Percentiles rank a stretch among this genome's conserved stretches.
These are phyloP conservation scores for Emydoidea blandingii DNA, from an alignment of 2,797 vertebrate genomes.

Conservation along the genomic window DNA sequence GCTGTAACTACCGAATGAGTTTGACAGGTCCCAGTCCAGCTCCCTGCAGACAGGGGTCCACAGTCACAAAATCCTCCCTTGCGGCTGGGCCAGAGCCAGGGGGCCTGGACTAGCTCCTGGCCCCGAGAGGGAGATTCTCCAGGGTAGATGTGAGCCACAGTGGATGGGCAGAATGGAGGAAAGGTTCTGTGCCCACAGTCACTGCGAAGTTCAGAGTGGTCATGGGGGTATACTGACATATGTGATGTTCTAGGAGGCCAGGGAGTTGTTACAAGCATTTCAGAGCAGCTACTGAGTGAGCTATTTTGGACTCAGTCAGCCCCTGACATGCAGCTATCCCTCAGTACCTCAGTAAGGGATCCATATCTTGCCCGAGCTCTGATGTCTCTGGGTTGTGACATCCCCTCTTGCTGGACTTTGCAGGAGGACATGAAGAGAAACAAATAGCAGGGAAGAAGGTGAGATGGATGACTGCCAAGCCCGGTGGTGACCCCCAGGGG, in stretches of 20 bases:
- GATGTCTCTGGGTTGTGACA: neutral
- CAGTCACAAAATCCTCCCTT: neutral
- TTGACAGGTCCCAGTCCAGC: neutral
- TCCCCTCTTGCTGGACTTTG: fast-evolving
- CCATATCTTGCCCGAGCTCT: neutral
- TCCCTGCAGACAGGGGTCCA: neutral
- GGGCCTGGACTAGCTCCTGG: neutral
- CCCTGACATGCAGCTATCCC: neutral
- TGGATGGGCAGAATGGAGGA: neutral
- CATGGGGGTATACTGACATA: no score
- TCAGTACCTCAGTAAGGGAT: neutral
- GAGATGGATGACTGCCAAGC: neutral
- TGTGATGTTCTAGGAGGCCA: neutral
- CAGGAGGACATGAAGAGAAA: neutral
- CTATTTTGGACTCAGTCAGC: neutral
- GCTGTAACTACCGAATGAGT: neutral
- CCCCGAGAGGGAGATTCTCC: neutral
- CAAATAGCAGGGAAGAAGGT: neutral
- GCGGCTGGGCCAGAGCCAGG: no score
- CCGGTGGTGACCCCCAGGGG: neutral
- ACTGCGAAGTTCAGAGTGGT: no score
- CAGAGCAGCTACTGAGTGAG: neutral
- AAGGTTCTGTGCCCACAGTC: no score
- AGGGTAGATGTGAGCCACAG: neutral
- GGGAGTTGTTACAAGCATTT: neutral